Evolutionary conservation across 1,140 invertebrate species (phyloP).

Genomic region (Drosophila sproati): DNA sequence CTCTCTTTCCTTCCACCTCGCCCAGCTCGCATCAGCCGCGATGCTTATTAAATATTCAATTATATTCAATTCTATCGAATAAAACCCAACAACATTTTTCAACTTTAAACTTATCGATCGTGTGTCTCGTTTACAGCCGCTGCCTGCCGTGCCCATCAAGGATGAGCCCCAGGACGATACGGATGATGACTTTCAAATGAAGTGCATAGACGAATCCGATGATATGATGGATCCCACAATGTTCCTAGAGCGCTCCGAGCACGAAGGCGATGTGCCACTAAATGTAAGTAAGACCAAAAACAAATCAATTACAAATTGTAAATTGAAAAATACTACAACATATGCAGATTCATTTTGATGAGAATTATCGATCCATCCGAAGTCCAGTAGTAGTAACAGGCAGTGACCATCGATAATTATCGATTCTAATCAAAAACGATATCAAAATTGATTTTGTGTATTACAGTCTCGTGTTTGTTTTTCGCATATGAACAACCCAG

Average conservation of each 20-base stretch:
- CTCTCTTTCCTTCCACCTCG: too few species aligned
- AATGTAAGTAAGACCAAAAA: conserved; percentile 55
- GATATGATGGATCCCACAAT: conserved; percentile 83
- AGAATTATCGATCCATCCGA: too few species aligned
- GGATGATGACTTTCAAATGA: conserved; percentile 79
- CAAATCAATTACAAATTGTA: not conserved
- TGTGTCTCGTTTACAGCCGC: conserved; percentile 58
- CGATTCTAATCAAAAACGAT: not conserved
- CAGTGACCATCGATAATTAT: not conserved
- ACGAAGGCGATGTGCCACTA: conserved; percentile 73
- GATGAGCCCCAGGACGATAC: conserved; percentile 82
- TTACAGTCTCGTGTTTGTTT: too few species aligned
- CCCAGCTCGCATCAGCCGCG: too few species aligned
- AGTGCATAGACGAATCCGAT: conserved; percentile 76
- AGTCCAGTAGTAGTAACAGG: not conserved
- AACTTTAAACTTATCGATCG: conserved; percentile 2
- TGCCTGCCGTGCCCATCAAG: conserved; percentile 80
- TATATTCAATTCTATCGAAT: not conserved
- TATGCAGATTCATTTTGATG: too few species aligned
- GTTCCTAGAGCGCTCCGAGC: conserved; percentile 80
- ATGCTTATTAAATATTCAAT: not conserved
- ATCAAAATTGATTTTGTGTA: too few species aligned
- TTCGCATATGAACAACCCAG: too few species aligned
- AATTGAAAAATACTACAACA: too few species aligned
- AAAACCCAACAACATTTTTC: not conserved